Conservation (phyloP, 1,140 invertebrate species). For the Phortica variegata region DNA sequence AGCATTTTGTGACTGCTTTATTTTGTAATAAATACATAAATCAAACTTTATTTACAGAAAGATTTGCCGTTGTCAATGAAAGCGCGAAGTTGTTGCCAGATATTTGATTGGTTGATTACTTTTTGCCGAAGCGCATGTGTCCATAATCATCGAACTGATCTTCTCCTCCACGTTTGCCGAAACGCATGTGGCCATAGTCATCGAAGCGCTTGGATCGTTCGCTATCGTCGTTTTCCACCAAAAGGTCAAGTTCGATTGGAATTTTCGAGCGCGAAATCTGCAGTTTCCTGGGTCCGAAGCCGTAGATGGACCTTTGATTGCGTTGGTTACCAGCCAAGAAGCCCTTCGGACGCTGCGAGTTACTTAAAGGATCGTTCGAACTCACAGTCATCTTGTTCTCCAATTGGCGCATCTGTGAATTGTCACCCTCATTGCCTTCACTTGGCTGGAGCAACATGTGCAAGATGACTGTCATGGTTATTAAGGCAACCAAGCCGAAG, state of each 20-base stretch:
- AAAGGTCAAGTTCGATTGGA: slow-evolving; percentile 46
- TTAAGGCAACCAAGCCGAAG: slow-evolving; percentile 1
- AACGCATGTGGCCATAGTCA: slow-evolving; percentile 67
- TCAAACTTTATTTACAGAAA: no score
- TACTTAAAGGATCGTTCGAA: background rate
- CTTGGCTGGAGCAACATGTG: slow-evolving; percentile 19
- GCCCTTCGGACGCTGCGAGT: background rate
- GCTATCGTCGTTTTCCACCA: slow-evolving; percentile 60
- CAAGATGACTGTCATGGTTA: slow-evolving; percentile 6
- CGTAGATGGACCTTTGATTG: slow-evolving; percentile 16
- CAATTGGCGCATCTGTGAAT: slow-evolving; percentile 8
- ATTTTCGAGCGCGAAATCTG: slow-evolving; percentile 28
- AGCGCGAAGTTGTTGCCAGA: no score
- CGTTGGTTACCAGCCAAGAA: slow-evolving; percentile 8
- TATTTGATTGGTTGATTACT: background rate
- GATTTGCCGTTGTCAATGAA: no score
- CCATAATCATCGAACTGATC: slow-evolving; percentile 65
- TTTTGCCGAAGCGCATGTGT: slow-evolving; percentile 65
- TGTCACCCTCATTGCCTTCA: slow-evolving; percentile 14
- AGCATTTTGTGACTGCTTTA: no score
- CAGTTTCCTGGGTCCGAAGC: slow-evolving; percentile 10
- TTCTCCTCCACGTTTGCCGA: slow-evolving; percentile 61
- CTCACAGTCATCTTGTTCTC: slow-evolving; percentile 16
- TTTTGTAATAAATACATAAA: no score
- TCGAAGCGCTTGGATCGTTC: slow-evolving; percentile 62